These are phyloP conservation scores for Amniataba percoides DNA, from an alignment of 2,797 vertebrate species.

Conservation along the genomic window DNA sequence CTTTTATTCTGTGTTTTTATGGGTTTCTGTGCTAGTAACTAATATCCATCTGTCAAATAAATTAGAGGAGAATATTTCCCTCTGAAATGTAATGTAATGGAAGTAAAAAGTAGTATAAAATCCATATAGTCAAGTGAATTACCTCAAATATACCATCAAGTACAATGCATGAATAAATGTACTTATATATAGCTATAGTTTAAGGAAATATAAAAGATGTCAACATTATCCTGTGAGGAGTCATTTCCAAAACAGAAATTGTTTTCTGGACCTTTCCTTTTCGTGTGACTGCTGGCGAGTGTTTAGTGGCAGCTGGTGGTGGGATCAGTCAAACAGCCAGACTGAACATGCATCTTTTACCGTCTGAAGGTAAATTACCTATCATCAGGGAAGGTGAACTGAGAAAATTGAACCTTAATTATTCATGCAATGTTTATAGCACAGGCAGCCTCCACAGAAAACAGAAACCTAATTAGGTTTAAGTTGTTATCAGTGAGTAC, in stretches of 20 bases:
- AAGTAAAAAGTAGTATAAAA: neutral
- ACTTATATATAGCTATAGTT: too few species aligned
- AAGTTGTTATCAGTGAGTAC: slow-evolving; percentile 42
- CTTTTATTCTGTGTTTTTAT: too few species aligned
- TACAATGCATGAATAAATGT: neutral
- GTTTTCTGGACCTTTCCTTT: neutral
- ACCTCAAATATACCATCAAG: neutral
- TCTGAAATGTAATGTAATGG: neutral
- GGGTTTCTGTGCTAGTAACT: neutral
- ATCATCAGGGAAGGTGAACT: slow-evolving; percentile 41
- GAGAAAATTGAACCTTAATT: slow-evolving; percentile 71
- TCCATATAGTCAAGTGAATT: neutral
- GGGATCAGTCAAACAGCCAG: neutral
- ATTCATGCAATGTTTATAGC: slow-evolving; percentile 63
- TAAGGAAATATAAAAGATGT: neutral
- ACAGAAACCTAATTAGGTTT: slow-evolving; percentile 47
- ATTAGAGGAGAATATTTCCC: too few species aligned
- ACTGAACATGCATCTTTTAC: neutral
- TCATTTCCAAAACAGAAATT: neutral
- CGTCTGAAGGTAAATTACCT: slow-evolving; percentile 49
- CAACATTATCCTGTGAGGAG: neutral
- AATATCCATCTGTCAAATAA: neutral
- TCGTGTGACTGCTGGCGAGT: neutral
- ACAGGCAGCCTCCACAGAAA: slow-evolving; percentile 10
- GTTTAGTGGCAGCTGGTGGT: neutral